Percentiles rank a stretch among this genome's conserved stretches.
Evolutionary conservation across 2,113 vertebrate genomes (phyloP).

Genomic region (Entelurus aequoreus): DNA sequence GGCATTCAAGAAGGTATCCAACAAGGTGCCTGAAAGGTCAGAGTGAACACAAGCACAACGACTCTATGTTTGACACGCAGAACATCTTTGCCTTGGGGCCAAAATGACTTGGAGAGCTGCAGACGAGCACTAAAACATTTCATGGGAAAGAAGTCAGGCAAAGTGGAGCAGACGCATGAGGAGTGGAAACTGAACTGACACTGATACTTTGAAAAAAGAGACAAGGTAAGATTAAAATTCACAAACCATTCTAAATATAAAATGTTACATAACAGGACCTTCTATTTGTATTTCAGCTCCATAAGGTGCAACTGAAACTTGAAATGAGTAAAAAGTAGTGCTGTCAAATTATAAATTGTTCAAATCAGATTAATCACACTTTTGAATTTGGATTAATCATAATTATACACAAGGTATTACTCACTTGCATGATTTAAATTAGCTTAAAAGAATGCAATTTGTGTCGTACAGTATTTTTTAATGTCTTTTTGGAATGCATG

Average conservation of each 20-base stretch:
- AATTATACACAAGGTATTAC: too few relatives aligned
- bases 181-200: background rate
- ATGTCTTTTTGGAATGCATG: too few relatives aligned
- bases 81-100: constrained; percentile 15
- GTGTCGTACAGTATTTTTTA: too few relatives aligned
- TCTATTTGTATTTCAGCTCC: background rate
- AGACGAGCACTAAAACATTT: background rate
- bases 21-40: constrained; percentile 1
- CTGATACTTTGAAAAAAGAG: background rate
- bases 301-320: background rate
- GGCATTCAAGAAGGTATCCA: background rate
- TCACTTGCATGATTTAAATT: too few relatives aligned
- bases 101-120: background rate
- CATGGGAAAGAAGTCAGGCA: background rate
- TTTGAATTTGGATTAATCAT: too few relatives aligned
- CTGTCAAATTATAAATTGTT: too few relatives aligned
- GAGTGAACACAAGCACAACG: background rate
- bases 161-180: constrained; percentile 4
- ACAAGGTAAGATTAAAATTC: constrained; percentile 30
- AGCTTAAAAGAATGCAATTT: too few relatives aligned
- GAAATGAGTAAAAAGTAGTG: background rate
- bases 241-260: background rate
- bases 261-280: background rate
- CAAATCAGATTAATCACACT: too few relatives aligned
- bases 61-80: background rate